Base-by-base conservation (phyloP, 2,113 vertebrate genomes). In the Sapajus apella region DNA sequence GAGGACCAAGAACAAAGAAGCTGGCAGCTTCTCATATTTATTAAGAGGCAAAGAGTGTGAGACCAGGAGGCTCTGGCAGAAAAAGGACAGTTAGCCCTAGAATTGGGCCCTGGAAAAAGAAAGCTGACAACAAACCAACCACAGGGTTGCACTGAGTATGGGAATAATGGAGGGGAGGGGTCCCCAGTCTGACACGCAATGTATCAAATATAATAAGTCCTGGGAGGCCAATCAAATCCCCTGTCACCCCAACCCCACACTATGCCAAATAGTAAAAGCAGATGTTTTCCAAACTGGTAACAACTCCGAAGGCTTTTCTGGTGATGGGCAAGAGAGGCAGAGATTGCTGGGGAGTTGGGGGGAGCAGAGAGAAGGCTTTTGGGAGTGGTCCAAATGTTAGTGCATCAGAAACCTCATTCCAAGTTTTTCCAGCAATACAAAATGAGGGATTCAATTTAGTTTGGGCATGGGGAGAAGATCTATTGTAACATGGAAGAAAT, bases 261-360 rank as follows among this genome's bases (percentile, higher is more conserved):
- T 97, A 97, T 92, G 97, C 97, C 98, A 98, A 98, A 99, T 98
- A 99, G 98, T 97, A 98, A 99, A 99, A 99, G 98, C 98, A 98
- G 98, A 98, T 99, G 98, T 98, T 98, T 98, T 96, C 56, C 82
- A 98, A 97, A 97, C 97, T 98, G 98, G 98, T 98, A 98, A 98
- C 56, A 97, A 98, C 96, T 97, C 91, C 55, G 87, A 98, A 98
- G 97, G 91, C 97, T 97, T 98, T 98, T 97, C 91, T 95, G 96
- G 96, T 96, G 97, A 98, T 96, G 97, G 98, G 86, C 96, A 96
- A 88, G 76, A 79, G 32, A 64, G 3, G 18, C 32, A 35, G 1
- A 18, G 16, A 95, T 91, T 97, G 97, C 97, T 66, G 82, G 92
- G 93, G 79, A 81, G 27, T 18, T 32, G 32, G n/a, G 66, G 87